Evolutionary conservation across 2,113 vertebrate genomes (phyloP).

Genomic region (Notothenia rossii): DNA sequence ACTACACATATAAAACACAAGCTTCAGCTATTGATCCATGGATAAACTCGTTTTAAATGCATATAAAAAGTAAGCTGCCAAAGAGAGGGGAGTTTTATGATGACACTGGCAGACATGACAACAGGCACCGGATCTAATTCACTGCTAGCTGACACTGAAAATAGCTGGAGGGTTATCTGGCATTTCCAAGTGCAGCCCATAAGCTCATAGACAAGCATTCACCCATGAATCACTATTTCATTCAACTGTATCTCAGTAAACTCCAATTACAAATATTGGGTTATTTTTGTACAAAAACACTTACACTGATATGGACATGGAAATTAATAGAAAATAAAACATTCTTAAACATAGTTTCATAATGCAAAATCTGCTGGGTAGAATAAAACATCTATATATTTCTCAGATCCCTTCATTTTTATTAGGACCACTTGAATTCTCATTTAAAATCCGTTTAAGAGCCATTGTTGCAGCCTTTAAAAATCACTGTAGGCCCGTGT

Average conservation of each 20-base stretch:
- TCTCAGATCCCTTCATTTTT: not conserved
- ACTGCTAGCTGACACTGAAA: constrained; percentile 26
- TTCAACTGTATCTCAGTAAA: not conserved
- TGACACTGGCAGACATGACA: constrained; percentile 52
- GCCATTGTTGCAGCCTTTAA: constrained; percentile 55
- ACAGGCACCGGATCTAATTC: constrained; percentile 33
- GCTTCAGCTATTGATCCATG: not conserved
- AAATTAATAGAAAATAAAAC: not conserved
- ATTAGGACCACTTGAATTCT: not conserved
- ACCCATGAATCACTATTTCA: not conserved
- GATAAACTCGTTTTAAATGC: not conserved
- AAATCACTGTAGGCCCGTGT: constrained; percentile 60
- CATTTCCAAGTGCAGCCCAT: constrained; percentile 15
- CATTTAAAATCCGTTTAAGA: constrained; percentile 42
- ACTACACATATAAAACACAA: not conserved
- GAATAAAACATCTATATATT: not conserved
- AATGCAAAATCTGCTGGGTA: not conserved
- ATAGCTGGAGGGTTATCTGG: constrained; percentile 30
- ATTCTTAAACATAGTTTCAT: not conserved
- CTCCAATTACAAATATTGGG: not conserved
- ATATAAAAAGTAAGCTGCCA: not conserved
- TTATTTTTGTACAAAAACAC: not conserved
- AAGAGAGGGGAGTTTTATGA: not conserved
- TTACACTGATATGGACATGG: not conserved
- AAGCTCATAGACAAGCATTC: not conserved